Evolutionary conservation across 1,140 invertebrate genomes (phyloP).

Genomic region (Palaemon carinicauda): DNA sequence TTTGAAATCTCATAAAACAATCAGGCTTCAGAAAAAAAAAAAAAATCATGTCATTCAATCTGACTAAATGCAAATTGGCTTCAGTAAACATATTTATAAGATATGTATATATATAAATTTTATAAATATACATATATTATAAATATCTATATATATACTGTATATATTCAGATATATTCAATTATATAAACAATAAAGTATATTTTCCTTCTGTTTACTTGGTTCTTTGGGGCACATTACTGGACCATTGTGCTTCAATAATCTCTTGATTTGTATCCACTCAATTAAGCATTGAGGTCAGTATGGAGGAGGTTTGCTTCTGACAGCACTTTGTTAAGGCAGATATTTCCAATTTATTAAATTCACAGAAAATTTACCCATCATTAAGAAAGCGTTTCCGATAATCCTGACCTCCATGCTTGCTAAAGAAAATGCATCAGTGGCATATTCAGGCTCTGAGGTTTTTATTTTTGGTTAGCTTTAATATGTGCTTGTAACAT

Average conservation of each 20-base stretch:
- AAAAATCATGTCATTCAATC: too few species aligned
- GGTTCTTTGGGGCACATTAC: slow-evolving; percentile 44
- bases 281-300: slow-evolving; percentile 21
- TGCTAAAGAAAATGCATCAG: slow-evolving; percentile 10
- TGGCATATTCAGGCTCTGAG: slow-evolving; percentile 44
- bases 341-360: background rate
- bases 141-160: too few species aligned
- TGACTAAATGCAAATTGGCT: background rate
- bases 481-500: background rate
- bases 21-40: too few species aligned
- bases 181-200: background rate
- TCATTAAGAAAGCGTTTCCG: background rate
- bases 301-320: background rate
- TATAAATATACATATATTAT: too few species aligned
- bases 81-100: background rate
- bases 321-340: background rate
- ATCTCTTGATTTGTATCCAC: slow-evolving; percentile 33
- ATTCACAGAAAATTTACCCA: background rate
- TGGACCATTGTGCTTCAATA: slow-evolving; percentile 49
- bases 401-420: slow-evolving; percentile 19
- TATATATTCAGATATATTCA: too few species aligned
- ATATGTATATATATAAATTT: background rate
- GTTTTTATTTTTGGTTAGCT: slow-evolving; percentile 33
- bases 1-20: too few species aligned
- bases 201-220: background rate